Evolutionary conservation across 35 echinoderm and acorn worm species (phyloP).

Genomic region (Apostichopus japonicus): DNA sequence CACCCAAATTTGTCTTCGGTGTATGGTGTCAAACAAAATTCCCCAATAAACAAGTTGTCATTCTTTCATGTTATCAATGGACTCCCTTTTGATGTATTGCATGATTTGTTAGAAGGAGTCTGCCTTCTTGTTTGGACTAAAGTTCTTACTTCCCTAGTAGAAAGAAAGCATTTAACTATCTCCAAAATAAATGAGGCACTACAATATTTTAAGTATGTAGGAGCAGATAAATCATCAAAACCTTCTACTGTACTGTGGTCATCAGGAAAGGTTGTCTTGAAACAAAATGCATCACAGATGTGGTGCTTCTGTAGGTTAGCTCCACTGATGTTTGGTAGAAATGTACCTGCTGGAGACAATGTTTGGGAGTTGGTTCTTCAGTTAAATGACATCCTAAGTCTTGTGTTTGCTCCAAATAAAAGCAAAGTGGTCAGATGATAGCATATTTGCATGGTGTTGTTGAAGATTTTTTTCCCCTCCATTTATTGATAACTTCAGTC

Average conservation of each 20-base stretch:
- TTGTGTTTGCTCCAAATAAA: constrained; percentile 34
- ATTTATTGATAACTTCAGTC: too few relatives aligned
- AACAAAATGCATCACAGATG: constrained; percentile 26
- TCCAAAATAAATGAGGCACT: not conserved
- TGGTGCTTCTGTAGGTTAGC: not conserved
- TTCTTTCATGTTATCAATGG: too few relatives aligned
- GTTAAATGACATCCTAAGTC: too few relatives aligned
- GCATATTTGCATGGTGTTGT: constrained; percentile 10
- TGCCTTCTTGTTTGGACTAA: constrained; percentile 20
- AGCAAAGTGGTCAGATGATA: not conserved
- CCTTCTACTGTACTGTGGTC: not conserved
- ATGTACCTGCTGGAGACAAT: too few relatives aligned
- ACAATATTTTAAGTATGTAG: too few relatives aligned
- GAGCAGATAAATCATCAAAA: not conserved
- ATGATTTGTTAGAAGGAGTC: constrained; percentile 32
- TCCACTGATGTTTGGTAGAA: too few relatives aligned
- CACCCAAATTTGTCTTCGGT: too few relatives aligned
- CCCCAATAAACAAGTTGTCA: not conserved
- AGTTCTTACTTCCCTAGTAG: constrained; percentile 15
- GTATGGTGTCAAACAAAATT: not conserved
- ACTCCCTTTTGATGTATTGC: not conserved
- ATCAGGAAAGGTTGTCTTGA: not conserved
- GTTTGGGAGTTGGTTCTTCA: too few relatives aligned
- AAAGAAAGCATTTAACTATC: not conserved
- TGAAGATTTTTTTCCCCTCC: too few relatives aligned